A percentile compares a stretch with the other conserved stretches of the same genome.
These are phyloP conservation scores for Cebus imitator DNA, from an alignment of 2,113 vertebrate species.

Conservation along the genomic window DNA sequence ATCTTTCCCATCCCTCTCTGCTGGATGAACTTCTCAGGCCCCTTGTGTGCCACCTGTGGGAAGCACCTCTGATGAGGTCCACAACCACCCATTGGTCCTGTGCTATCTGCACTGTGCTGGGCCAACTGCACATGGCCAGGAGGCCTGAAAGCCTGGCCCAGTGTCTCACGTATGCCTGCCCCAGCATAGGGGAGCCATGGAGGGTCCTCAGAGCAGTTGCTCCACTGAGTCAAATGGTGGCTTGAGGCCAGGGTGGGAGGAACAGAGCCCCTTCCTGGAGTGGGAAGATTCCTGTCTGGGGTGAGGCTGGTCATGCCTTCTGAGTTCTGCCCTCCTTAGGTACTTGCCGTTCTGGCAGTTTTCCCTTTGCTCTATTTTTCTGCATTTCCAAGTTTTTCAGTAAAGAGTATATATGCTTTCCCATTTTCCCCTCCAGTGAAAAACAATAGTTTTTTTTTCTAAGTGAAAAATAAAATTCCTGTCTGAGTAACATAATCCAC, in stretches of 20 bases:
- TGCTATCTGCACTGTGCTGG: not conserved
- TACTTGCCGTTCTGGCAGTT: not conserved
- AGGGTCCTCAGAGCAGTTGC: not conserved
- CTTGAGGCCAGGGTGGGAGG: not conserved
- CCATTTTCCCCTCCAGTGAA: not conserved
- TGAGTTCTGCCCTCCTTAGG: not conserved
- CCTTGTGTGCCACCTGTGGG: not conserved
- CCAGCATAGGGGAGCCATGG: not conserved
- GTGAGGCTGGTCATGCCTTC: not conserved
- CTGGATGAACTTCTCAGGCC: not conserved
- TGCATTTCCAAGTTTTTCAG: not conserved
- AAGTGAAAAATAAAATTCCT: not conserved
- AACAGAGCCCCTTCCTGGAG: not conserved
- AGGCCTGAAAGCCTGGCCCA: not conserved
- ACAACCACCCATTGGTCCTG: rapidly evolving
- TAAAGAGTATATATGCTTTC: not conserved
- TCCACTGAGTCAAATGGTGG: not conserved
- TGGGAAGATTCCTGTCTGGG: not conserved
- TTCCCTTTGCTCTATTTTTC: slow-evolving; percentile 27
- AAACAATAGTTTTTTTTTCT: not conserved
- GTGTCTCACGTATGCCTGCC: not conserved
- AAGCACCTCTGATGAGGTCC: not conserved
- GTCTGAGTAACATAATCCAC: not conserved
- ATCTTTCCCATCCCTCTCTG: too few relatives aligned
- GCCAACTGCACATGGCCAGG: not conserved